Percentiles rank a stretch among this genome's conserved stretches.
Evolutionary conservation across 2,113 vertebrate species (phyloP).

Genomic region (Eulemur rufifrons): DNA sequence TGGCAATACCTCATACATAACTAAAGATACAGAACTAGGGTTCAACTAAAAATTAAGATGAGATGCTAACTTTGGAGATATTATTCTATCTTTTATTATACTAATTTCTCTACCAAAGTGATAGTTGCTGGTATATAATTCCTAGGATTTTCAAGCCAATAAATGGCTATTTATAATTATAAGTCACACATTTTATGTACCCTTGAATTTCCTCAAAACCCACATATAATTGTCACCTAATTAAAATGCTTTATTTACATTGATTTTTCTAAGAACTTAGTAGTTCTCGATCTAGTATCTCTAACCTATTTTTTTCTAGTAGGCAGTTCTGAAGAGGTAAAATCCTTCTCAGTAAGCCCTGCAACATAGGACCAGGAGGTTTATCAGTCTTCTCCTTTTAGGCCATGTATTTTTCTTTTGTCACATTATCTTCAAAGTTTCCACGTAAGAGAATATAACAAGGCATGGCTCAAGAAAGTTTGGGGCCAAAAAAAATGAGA

Average conservation of each 20-base stretch:
- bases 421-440: neutral
- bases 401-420: neutral
- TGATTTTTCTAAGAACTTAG: neutral
- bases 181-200: neutral
- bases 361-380: neutral
- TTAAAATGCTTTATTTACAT: neutral
- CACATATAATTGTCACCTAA: neutral
- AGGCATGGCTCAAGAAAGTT: neutral
- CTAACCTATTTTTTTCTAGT: neutral
- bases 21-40: neutral
- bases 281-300: neutral
- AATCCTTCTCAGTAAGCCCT: neutral
- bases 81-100: neutral
- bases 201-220: neutral
- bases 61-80: neutral
- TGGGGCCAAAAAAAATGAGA: neutral
- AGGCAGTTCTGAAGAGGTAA: neutral
- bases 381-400: neutral
- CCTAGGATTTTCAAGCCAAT: neutral
- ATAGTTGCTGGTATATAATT: neutral
- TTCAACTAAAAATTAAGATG: neutral
- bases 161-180: neutral
- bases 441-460: neutral
- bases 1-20: neutral
- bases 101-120: neutral